Evolutionary conservation across 92 coral and sea anemone genomes (phyloP), one percentile per base, ranked within the genome.

Genomic region (Galaxea fascicularis): DNA sequence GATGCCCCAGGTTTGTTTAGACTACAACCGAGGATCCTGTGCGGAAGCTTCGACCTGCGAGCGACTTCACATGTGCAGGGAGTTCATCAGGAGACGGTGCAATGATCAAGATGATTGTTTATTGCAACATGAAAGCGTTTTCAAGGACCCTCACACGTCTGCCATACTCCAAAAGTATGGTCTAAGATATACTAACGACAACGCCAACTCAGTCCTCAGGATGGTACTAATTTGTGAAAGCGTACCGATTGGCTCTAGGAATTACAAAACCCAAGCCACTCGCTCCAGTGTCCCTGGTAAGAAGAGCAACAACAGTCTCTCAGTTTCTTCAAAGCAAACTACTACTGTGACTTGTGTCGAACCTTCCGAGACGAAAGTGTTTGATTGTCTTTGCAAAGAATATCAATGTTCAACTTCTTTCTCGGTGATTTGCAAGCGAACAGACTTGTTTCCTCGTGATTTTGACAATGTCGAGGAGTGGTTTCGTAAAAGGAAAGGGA

Each of bases 21-120:
- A 89, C 14, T 89, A 89, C 71, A 89, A 89, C 76, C 25, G n/a
- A 15, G 86, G 74, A 51, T 15, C 18, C 28, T 89, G 92, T 26
- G 5, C n/a, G 7, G 62, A 2, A n/a, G 80, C 47, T 13, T 35
- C 30, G 35, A 70, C 24, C 7, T 89, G 92, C 47, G 21, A 51
- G n/a, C 64, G 85, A 30, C 29, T 91, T 21, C 95, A 91, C 64
- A 85, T 92, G 44, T 92, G 95, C 77, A 82, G 83, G 76, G 69
- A 47, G 16, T 86, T 89, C 57, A 56, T 82, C 15, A 75, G 39
- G 18, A 85, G 79, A 51, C 74, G 65, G 31, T 83, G 93, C 69
- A 31, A 81, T 17, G 82, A 78, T 52, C 35, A 47, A 15, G 82
- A 65, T 11, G 60, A 47, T 4, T 92, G 95, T 41, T 82, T 54